Evolutionary conservation across 2,888 invertebrate genomes (phyloP).

Genomic region (Meandrusa payeni): DNA sequence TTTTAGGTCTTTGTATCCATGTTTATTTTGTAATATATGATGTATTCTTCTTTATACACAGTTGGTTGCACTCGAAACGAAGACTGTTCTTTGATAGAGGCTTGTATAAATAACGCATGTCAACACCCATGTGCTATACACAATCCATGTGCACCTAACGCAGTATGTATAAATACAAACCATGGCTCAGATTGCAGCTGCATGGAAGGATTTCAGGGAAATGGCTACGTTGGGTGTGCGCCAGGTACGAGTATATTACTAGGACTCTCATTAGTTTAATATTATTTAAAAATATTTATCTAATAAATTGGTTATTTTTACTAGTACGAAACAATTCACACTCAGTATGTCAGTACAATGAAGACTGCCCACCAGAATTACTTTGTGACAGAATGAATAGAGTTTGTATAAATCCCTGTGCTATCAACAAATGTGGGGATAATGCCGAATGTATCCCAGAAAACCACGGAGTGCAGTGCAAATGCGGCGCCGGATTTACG

Average conservation of each 20-base stretch:
- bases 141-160: conserved; percentile 91
- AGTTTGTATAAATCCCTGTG: conserved; percentile 91
- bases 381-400: conserved; percentile 92
- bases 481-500: conserved; percentile 85
- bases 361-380: conserved; percentile 93
- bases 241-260: conserved; percentile 87
- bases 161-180: conserved; percentile 92
- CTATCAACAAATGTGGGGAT: conserved; percentile 89
- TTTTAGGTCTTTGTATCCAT: too few relatives aligned
- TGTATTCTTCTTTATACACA: conserved; percentile 72
- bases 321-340: conserved; percentile 44
- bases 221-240: conserved; percentile 90
- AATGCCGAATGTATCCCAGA: conserved; percentile 89
- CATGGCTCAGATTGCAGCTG: conserved; percentile 94
- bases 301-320: conserved; percentile 13
- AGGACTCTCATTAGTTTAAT: conserved; percentile 20
- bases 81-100: conserved; percentile 92
- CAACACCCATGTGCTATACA: conserved; percentile 92
- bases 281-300: not conserved
- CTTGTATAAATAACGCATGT: conserved; percentile 92
- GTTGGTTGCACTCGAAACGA: conserved; percentile 93
- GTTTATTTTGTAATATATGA: too few relatives aligned
- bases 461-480: conserved; percentile 88
- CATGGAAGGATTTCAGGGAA: conserved; percentile 92
- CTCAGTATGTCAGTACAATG: conserved; percentile 91